Conservation (phyloP, 1,140 invertebrate species). For the Drosophila willistoni region DNA sequence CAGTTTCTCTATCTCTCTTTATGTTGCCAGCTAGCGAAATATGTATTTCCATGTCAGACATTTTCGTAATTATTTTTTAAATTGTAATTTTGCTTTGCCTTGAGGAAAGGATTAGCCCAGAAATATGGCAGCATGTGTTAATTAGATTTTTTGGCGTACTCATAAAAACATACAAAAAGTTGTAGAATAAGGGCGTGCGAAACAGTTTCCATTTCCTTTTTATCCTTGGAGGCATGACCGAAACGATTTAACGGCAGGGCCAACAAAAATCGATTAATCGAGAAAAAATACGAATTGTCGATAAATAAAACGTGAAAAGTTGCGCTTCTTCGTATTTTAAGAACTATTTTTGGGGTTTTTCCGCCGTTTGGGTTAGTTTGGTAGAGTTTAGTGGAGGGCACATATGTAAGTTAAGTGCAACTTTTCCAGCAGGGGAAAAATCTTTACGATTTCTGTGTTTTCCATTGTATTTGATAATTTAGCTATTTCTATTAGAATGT, state of each 20-base stretch:
- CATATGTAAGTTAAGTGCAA: no score
- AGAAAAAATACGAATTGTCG: no score
- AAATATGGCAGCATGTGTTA: constrained; percentile 72
- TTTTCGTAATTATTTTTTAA: constrained; percentile 80
- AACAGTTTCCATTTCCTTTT: neutral
- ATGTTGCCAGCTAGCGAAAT: constrained; percentile 44
- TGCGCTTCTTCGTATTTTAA: no score
- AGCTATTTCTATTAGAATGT: no score
- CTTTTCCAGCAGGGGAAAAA: no score
- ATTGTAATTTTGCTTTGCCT: constrained; percentile 69
- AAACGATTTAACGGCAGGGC: neutral
- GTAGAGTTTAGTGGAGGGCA: no score
- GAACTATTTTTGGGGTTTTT: no score
- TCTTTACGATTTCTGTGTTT: no score
- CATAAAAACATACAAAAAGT: constrained; percentile 46
- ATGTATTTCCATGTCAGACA: constrained; percentile 62
- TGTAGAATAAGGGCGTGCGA: constrained; percentile 19
- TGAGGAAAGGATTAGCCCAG: constrained; percentile 57
- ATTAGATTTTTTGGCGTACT: constrained; percentile 59
- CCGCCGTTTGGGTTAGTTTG: no score
- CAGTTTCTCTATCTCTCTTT: neutral
- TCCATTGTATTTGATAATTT: no score
- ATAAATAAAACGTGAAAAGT: no score
- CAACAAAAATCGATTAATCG: no score
- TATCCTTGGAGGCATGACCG: neutral